A percentile compares a stretch with the other conserved stretches of the same genome.
Evolutionary conservation across 2,888 invertebrate genomes (phyloP).

Genomic region (Pristionchus mayeri): DNA sequence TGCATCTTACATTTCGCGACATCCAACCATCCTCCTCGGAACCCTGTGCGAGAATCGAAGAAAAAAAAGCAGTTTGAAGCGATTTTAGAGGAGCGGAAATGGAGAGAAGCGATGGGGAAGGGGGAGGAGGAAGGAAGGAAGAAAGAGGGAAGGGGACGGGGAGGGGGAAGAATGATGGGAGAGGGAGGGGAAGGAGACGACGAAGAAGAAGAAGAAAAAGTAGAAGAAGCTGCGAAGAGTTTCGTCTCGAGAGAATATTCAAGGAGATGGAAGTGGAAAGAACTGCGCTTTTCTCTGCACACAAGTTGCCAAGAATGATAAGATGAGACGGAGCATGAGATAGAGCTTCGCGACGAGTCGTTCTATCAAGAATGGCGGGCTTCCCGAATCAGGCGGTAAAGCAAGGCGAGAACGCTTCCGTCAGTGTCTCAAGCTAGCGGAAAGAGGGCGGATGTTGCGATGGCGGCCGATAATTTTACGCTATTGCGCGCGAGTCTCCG

Average conservation of each 20-base stretch:
- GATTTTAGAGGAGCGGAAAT: neutral
- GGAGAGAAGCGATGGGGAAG: neutral
- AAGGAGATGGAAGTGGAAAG: neutral
- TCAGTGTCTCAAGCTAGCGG: too few species aligned
- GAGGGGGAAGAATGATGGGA: constrained; percentile 17
- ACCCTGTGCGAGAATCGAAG: neutral
- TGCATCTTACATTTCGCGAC: too few species aligned
- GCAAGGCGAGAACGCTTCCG: constrained; percentile 23
- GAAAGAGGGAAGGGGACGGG: neutral
- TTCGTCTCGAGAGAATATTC: constrained; percentile 36
- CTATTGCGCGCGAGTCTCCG: neutral
- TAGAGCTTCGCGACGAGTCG: neutral
- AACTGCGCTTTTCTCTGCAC: constrained; percentile 22
- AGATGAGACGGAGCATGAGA: neutral
- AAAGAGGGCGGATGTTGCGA: neutral
- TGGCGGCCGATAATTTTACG: neutral
- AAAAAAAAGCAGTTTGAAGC: neutral
- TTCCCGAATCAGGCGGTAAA: neutral
- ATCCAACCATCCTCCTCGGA: too few species aligned
- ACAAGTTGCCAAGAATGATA: constrained; percentile 4
- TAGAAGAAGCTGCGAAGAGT: constrained; percentile 28
- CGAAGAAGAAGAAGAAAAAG: neutral
- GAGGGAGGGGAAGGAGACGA: neutral
- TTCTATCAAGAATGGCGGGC: neutral
- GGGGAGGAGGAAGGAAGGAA: constrained; percentile 6